phyloP scores from a whole-genome alignment of 2,888 invertebrate species.

The Deilephila elpenor region DNA sequence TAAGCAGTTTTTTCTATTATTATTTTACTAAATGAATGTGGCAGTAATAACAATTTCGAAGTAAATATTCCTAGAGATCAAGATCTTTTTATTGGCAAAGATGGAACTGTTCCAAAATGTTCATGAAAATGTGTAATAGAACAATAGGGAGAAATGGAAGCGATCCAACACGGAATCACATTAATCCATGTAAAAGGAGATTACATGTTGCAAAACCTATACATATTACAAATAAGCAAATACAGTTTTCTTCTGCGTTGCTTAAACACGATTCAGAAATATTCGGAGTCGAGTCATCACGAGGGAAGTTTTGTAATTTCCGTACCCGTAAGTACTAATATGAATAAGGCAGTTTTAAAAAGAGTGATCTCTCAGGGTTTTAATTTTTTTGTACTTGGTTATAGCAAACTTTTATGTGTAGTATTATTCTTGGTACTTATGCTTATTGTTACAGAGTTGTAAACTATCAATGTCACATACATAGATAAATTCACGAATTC shows the following conservation, averaged over 20 bases:
- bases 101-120: slow-evolving; percentile 14
- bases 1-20: no score
- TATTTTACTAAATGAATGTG: background rate
- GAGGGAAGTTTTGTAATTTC: background rate
- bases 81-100: background rate
- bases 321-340: background rate
- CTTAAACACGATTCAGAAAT: background rate
- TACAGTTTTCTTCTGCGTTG: background rate
- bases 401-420: no score
- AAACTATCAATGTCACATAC: no score
- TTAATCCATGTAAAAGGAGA: background rate
- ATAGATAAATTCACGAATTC: no score
- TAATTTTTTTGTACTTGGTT: no score
- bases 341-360: no score
- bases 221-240: background rate
- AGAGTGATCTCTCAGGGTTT: no score
- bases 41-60: slow-evolving; percentile 7
- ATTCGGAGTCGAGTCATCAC: background rate
- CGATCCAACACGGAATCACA: background rate
- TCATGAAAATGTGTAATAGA: background rate
- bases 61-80: background rate
- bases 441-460: no score
- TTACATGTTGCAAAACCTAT: background rate
- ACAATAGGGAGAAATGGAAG: slow-evolving; percentile 2
- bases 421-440: no score